A percentile compares a stretch with the other conserved stretches of the same genome.
phyloP scores from a whole-genome alignment of 1,140 invertebrate species.

The Ericerus pela region DNA sequence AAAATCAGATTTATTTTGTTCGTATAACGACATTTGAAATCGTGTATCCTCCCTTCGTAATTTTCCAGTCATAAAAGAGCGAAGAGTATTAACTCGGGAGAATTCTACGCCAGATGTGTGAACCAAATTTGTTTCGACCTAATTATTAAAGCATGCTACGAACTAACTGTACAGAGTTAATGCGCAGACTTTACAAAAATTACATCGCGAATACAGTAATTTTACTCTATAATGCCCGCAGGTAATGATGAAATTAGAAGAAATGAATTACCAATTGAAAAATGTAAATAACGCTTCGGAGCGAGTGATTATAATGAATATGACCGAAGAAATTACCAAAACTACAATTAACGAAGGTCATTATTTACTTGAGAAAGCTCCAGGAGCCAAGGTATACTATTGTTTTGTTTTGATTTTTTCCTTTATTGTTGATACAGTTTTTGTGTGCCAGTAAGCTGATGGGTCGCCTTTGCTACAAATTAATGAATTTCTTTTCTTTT shows the following conservation, averaged over 20 bases:
- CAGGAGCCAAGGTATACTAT: slow-evolving; percentile 43
- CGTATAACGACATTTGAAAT: too few species aligned
- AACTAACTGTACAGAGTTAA: too few species aligned
- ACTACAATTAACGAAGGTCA: slow-evolving; percentile 52
- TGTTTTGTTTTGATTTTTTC: not conserved
- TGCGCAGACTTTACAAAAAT: too few species aligned
- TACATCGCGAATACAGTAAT: too few species aligned
- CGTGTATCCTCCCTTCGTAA: too few species aligned
- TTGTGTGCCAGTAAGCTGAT: not conserved
- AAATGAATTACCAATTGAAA: slow-evolving; percentile 1
- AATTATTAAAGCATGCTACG: too few species aligned
- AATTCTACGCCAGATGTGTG: too few species aligned
- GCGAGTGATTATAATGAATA: slow-evolving; percentile 4
- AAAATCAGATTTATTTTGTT: too few species aligned
- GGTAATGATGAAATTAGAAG: slow-evolving; percentile 4
- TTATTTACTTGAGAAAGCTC: slow-evolving; percentile 50
- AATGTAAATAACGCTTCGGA: not conserved
- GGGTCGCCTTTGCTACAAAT: not conserved
- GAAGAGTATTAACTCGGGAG: too few species aligned
- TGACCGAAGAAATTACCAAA: slow-evolving; percentile 4
- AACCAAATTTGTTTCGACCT: too few species aligned
- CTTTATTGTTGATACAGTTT: slow-evolving; percentile 14
- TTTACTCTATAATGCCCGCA: too few species aligned
- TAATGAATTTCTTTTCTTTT: not conserved
- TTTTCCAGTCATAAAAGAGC: too few species aligned